Evolutionary conservation across 2,797 vertebrate species (phyloP).

Genomic region (Psittacula derbiana): DNA sequence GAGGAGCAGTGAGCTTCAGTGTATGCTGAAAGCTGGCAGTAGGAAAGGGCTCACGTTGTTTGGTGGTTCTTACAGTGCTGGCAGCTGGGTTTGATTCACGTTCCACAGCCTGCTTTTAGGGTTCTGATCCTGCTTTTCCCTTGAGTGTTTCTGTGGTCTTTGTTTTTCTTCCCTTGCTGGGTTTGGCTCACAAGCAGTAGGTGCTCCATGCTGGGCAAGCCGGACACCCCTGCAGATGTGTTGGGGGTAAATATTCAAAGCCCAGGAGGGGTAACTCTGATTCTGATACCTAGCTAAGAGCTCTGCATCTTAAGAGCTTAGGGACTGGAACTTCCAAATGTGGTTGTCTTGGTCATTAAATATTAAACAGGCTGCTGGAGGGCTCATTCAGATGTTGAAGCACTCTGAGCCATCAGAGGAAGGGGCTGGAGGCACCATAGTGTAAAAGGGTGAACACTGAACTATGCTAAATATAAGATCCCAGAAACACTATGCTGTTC

Average conservation of each 20-base stretch:
- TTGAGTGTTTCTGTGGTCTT: background rate
- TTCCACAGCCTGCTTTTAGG: background rate
- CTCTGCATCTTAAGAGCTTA: background rate
- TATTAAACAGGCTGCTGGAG: conserved; percentile 6
- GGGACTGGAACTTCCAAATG: background rate
- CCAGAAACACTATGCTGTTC: background rate
- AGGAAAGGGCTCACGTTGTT: background rate
- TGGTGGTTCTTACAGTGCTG: background rate
- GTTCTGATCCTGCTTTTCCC: background rate
- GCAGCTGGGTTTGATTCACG: background rate
- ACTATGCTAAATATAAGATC: background rate
- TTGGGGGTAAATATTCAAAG: background rate
- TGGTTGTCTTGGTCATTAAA: conserved; percentile 14
- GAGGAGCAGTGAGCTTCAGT: accelerated
- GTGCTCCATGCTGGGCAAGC: accelerated
- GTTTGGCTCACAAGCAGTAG: background rate
- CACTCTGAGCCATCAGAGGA: background rate
- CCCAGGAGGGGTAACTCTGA: background rate
- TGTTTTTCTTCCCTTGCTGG: background rate
- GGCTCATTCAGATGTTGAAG: background rate
- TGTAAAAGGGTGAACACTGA: background rate
- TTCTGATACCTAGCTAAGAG: background rate
- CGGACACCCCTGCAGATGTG: background rate
- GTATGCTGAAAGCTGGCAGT: background rate
- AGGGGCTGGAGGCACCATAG: background rate